These are phyloP conservation scores for Chironomus riparius DNA, from an alignment of 2,888 invertebrate genomes.

Conservation along the genomic window DNA sequence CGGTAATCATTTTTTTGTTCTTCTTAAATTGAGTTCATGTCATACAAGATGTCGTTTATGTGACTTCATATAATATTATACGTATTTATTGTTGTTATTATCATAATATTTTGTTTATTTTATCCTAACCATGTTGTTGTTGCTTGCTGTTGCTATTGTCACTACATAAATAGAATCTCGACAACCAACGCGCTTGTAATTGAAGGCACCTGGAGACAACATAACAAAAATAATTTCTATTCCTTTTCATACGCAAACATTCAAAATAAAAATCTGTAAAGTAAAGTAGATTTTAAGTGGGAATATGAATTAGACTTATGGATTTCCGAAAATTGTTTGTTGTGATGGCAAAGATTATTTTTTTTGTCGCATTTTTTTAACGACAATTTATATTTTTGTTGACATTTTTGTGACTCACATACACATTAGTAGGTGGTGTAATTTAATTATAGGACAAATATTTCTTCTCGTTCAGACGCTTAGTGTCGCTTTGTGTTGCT, in stretches of 20 bases:
- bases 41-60: constrained; percentile 15
- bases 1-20: neutral
- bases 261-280: neutral
- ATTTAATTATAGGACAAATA: no score
- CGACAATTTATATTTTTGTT: no score
- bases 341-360: neutral
- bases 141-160: constrained; percentile 7
- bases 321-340: neutral
- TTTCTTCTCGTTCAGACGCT: no score
- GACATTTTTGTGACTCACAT: no score
- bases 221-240: neutral
- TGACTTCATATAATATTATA: no score
- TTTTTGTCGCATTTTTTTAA: no score
- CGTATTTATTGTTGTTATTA: no score
- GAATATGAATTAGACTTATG: neutral
- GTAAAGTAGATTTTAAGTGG: neutral
- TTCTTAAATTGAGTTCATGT: constrained; percentile 27
- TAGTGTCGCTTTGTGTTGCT: no score
- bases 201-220: constrained; percentile 15
- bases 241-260: neutral
- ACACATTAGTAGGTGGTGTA: no score
- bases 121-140: neutral
- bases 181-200: constrained; percentile 15
- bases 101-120: no score
- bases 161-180: constrained; percentile 8